Evolutionary conservation across 30 jellyfish, hydroid and myxozoan species (phyloP), one percentile per base, ranked within the genome.

Genomic region (Rhopilema esculentum): DNA sequence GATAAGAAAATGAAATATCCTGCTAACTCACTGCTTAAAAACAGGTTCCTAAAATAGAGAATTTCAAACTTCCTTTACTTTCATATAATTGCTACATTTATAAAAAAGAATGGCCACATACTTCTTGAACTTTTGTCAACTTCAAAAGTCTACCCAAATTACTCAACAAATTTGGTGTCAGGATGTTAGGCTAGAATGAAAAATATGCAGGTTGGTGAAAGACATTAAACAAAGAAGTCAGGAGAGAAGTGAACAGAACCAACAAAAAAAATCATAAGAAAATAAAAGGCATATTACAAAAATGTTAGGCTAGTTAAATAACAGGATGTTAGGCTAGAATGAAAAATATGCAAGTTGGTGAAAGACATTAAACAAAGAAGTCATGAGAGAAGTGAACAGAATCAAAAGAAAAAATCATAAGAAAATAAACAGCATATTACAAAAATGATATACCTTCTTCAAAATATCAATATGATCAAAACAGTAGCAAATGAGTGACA

Each of bases 61-160:
- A n/a, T n/a, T n/a, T n/a, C n/a, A n/a, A n/a, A n/a, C n/a, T n/a
- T n/a, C n/a, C n/a, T n/a, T n/a, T n/a, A n/a, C n/a, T n/a, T n/a
- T n/a, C n/a, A n/a, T n/a, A n/a, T n/a, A n/a, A n/a, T n/a, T n/a
- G n/a, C n/a, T n/a, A n/a, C n/a, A n/a, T n/a, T n/a, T n/a, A n/a
- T n/a, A n/a, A n/a, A n/a, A n/a, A n/a, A n/a, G n/a, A n/a, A n/a
- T n/a, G 25, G 4, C 24, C 70, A 27, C 71, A 50, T 79, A 94
- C 98, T 97, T 94, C 98, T 85, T 94, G 98, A 52, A 94, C 98
- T 84, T 89, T 94, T n/a, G 97, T 75, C 64, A 94, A 66, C 66
- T 89, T 94, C 27, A 94, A 69, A 31, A 78, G 79, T 68, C 84
- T 94, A 57, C 97, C 82, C 50, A 94, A 89, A 30, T 31, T 63